Conservation (phyloP, 2,113 vertebrate genomes). For the Solea solea region DNA sequence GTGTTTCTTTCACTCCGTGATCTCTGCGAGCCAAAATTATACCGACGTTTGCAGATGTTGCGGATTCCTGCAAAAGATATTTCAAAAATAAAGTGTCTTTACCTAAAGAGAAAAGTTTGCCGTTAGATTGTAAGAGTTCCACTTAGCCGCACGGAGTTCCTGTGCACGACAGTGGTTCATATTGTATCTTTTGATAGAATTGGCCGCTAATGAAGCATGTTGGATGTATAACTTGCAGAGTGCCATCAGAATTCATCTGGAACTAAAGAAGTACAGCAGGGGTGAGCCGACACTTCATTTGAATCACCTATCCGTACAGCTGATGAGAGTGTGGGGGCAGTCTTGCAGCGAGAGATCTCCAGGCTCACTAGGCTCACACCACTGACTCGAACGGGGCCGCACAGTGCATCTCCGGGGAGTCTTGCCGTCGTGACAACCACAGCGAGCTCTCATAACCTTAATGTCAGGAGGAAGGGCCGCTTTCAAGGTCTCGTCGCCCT, state of each 20-base stretch:
- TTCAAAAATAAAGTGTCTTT: neutral
- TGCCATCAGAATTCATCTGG: conserved; percentile 31
- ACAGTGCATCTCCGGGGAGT: conserved; percentile 40
- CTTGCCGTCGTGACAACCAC: conserved; percentile 39
- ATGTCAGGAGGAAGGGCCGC: conserved; percentile 28
- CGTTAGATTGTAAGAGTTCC: neutral
- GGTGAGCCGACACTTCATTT: conserved; percentile 46
- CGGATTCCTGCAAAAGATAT: neutral
- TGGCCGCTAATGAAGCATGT: conserved; percentile 38
- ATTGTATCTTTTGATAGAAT: conserved; percentile 17
- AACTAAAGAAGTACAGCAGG: conserved; percentile 40
- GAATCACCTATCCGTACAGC: conserved; percentile 23
- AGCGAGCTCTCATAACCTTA: conserved; percentile 49
- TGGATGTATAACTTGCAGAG: conserved; percentile 21
- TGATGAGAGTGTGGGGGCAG: conserved; percentile 36
- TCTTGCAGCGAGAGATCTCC: conserved; percentile 49
- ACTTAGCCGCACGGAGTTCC: neutral
- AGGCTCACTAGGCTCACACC: conserved; percentile 43
- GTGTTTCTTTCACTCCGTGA: conserved; percentile 7
- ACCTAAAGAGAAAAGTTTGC: neutral
- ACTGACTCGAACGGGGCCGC: conserved; percentile 39
- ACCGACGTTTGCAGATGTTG: conserved; percentile 12
- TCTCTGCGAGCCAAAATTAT: conserved; percentile 17
- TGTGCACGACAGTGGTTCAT: neutral
- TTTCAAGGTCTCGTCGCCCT: conserved; percentile 22